Evolutionary conservation across 2,888 invertebrate genomes (phyloP).

Genomic region (Lagria hirta): DNA sequence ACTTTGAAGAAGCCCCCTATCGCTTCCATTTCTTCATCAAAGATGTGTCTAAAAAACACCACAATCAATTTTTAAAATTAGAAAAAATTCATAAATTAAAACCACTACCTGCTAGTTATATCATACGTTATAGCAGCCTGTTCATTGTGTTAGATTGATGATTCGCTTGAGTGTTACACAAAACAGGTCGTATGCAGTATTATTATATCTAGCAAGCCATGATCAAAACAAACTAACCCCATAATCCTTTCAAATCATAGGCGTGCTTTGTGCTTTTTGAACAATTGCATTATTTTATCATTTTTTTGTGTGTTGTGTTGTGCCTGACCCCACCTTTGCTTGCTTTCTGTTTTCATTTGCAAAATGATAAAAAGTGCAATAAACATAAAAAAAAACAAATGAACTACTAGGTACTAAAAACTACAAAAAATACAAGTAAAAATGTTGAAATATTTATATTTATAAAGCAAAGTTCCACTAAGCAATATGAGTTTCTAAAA

Average conservation of each 20-base stretch:
- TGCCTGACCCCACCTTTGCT: conserved; percentile 11
- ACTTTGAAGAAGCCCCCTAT: conserved; percentile 27
- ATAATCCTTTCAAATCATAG: conserved; percentile 20
- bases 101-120: too few species aligned
- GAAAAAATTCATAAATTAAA: too few species aligned
- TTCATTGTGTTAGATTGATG: too few species aligned
- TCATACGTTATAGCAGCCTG: too few species aligned
- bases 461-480: conserved; percentile 43
- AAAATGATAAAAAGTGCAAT: conserved; percentile 5
- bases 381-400: conserved; percentile 2
- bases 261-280: conserved; percentile 23
- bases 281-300: conserved; percentile 8
- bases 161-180: too few species aligned
- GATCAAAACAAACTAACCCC: conserved; percentile 20
- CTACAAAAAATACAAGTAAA: conserved; percentile 29
- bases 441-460: conserved; percentile 46
- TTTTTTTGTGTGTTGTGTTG: neutral
- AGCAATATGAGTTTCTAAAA: conserved; percentile 41
- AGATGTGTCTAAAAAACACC: conserved; percentile 43
- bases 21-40: conserved; percentile 35
- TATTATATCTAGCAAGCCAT: conserved; percentile 12
- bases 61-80: conserved; percentile 22
- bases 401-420: conserved; percentile 17
- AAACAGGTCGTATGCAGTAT: too few species aligned
- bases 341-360: neutral